Evolutionary conservation across 1,140 invertebrate species (phyloP), one percentile per base, ranked within the genome.

Genomic region (Drosophila bocki): DNA sequence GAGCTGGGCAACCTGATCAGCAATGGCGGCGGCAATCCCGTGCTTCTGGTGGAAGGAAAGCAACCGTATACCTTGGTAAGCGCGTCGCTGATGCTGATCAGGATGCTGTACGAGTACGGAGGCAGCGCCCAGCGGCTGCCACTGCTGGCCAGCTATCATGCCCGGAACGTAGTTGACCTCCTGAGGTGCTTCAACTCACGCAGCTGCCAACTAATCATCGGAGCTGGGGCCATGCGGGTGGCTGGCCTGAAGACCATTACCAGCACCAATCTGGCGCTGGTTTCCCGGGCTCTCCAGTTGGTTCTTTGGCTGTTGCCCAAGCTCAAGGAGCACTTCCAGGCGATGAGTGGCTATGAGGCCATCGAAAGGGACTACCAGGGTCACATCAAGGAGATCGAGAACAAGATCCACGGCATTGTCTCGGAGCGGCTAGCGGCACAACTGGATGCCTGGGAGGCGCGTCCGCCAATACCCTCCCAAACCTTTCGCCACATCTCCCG

Each of bases 191-290:
- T 99, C 92, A 99, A 99, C 94, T 98, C 97, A 7, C 95, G 96
- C 78, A 97, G 97, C 71, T 99, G 97, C 93, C 98, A 99, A 92
- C 94, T 99, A 61, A 97, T 99, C 29, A 94, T 99, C 26, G 98
- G 98, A 53, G 99, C 98, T 35, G 98, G 98, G 35, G 98, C 99
- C 3, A 95, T 99, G 86, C 96, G 98, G 90, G 96, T 98, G 69
- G 98, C 98, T 17, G 98, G 98, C 1, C 93, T 99, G 44, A 99
- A 99, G 94, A 99, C 98, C 47, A 99, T 99, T 53, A 98, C 98
- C 1, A 98, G 97, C 71, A 97, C 96, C 44, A 99, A 99, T 94
- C 94, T 99, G 69, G 98, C 98, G 9, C 93, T 99, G 68, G 97
- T 98, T 0, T 97, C 97, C 9, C 95, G 99, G 72, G 98, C 96